phyloP scores from a whole-genome alignment of 2,888 invertebrate genomes.

The Apamea epomidion region DNA sequence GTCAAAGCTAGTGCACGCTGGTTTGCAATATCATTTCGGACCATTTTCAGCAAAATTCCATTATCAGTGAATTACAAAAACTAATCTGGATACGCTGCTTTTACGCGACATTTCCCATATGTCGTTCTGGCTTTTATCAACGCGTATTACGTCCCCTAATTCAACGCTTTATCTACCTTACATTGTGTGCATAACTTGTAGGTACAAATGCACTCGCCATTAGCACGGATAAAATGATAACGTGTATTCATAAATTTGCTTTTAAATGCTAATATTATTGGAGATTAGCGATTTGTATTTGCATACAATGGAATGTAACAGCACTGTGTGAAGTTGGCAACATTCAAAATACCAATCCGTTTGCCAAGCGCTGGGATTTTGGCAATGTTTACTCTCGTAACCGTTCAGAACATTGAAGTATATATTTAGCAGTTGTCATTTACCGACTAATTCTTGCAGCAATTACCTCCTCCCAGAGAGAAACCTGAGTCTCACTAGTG shows the following conservation, averaged over 20 bases:
- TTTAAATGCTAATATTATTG: background rate
- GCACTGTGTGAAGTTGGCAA: background rate
- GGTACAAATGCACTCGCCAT: background rate
- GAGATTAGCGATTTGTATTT: background rate
- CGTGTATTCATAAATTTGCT: background rate
- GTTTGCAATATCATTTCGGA: constrained; percentile 7
- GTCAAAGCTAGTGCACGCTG: background rate
- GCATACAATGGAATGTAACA: background rate
- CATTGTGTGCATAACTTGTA: background rate
- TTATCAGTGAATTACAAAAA: constrained; percentile 39
- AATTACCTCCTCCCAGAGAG: background rate
- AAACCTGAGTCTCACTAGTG: background rate
- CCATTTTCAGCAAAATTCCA: background rate
- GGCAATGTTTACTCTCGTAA: background rate
- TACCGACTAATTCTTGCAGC: background rate
- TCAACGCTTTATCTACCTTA: constrained; percentile 35
- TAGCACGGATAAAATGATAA: background rate
- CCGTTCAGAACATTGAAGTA: background rate
- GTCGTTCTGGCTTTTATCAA: constrained; percentile 45
- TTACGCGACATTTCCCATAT: constrained; percentile 36
- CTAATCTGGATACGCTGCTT: constrained; percentile 38
- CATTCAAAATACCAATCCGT: constrained; percentile 4
- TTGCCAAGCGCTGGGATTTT: constrained; percentile 25
- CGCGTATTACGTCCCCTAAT: constrained; percentile 33
- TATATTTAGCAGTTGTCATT: background rate